phyloP scores from a whole-genome alignment of 2,888 invertebrate genomes.

The Drosophila barbarae region DNA sequence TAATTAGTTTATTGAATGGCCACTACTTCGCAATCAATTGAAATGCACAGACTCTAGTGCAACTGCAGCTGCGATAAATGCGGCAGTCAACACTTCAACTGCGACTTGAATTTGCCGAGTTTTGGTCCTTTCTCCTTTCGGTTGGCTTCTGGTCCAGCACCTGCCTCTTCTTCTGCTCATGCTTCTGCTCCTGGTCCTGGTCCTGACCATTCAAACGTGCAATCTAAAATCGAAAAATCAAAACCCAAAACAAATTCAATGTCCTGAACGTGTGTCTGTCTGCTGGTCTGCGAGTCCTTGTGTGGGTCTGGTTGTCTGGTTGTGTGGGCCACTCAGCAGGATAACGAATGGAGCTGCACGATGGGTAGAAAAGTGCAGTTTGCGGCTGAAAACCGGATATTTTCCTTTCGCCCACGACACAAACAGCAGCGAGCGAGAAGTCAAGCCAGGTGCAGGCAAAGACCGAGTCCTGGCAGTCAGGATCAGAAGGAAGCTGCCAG shows the following conservation, averaged over 20 bases:
- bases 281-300: slow-evolving; percentile 5
- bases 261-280: slow-evolving; percentile 60
- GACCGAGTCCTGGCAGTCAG: slow-evolving; percentile 16
- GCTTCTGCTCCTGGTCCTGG: slow-evolving; percentile 1
- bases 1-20: slow-evolving; percentile 45
- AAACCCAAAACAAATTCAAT: slow-evolving; percentile 72
- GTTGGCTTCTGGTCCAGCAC: slow-evolving; percentile 8
- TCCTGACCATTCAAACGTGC: slow-evolving; percentile 63
- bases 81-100: slow-evolving; percentile 41
- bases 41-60: slow-evolving; percentile 18
- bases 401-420: slow-evolving; percentile 53
- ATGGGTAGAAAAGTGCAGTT: slow-evolving; percentile 61
- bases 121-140: slow-evolving; percentile 10
- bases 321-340: slow-evolving; percentile 48
- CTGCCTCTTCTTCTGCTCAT: neutral
- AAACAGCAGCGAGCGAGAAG: slow-evolving; percentile 24
- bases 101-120: slow-evolving; percentile 19
- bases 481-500: slow-evolving; percentile 56
- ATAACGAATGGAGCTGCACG: slow-evolving; percentile 47
- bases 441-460: slow-evolving; percentile 13
- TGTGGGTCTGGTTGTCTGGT: too few species aligned
- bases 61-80: slow-evolving; percentile 42
- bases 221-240: slow-evolving; percentile 72
- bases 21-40: slow-evolving; percentile 37
- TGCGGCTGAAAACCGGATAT: slow-evolving; percentile 65